phyloP scores from a whole-genome alignment of 2,113 vertebrate species.

The Atractosteus spatula region DNA sequence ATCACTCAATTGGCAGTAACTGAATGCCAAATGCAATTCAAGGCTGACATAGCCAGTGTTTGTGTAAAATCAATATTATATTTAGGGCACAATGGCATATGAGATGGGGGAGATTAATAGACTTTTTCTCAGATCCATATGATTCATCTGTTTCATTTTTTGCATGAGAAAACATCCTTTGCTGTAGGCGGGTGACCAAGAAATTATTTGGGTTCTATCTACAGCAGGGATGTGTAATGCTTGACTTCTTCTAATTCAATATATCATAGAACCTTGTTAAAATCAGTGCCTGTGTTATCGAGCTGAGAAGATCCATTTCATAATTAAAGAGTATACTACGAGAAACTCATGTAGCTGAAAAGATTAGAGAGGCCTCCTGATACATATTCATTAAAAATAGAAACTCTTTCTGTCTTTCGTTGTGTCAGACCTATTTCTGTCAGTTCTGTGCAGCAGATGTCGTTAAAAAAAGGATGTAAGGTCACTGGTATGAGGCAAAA shows the following conservation, averaged over 20 bases:
- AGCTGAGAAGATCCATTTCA: no score
- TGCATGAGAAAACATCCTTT: constrained; percentile 10
- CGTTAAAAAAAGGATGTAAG: no score
- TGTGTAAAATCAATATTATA: constrained; percentile 21
- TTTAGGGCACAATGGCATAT: constrained; percentile 20
- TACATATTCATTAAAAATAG: no score
- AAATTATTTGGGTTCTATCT: constrained; percentile 9
- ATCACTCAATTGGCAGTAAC: constrained; percentile 9
- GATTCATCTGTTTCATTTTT: constrained; percentile 12
- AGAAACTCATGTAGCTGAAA: no score
- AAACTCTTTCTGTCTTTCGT: no score
- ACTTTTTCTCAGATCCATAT: constrained; percentile 26
- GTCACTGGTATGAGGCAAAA: no score
- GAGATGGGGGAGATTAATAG: constrained; percentile 20
- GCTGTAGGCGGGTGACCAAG: constrained; percentile 7
- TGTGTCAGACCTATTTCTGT: no score
- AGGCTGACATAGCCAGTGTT: neutral
- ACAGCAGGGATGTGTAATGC: neutral
- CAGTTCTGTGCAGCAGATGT: no score
- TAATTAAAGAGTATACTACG: no score
- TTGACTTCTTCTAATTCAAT: neutral
- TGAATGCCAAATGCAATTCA: neutral
- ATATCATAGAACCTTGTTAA: no score
- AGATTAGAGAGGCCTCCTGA: no score
- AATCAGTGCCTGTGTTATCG: no score